Evolutionary conservation across 1,140 invertebrate species (phyloP).

Genomic region (Lutraria rhynchaena): DNA sequence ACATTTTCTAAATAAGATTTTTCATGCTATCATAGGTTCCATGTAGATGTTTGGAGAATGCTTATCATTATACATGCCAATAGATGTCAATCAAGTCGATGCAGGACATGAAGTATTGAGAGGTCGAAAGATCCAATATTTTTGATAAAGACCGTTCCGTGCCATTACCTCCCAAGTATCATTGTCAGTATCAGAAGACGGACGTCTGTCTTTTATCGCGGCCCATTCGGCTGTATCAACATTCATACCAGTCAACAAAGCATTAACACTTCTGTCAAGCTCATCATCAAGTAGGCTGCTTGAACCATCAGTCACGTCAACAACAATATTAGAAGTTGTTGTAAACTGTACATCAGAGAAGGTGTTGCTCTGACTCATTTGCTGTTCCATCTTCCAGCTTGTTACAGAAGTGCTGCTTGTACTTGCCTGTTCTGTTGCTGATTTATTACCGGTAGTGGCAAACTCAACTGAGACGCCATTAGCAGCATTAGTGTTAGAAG

Average conservation of each 20-base stretch:
- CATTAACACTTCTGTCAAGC: conserved; percentile 29
- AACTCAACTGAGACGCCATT: too few species aligned
- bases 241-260: conserved; percentile 32
- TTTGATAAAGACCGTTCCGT: background rate
- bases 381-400: too few species aligned
- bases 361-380: background rate
- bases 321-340: background rate
- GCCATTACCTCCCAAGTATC: conserved; percentile 45
- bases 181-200: background rate
- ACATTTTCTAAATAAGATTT: too few species aligned
- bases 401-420: too few species aligned
- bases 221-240: conserved; percentile 29
- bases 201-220: background rate
- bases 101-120: too few species aligned
- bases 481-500: too few species aligned
- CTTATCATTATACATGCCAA: too few species aligned
- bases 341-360: background rate
- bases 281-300: conserved; percentile 22
- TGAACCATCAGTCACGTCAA: background rate
- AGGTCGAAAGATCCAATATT: background rate
- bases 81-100: too few species aligned
- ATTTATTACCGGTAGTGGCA: too few species aligned
- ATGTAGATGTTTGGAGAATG: too few species aligned
- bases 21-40: too few species aligned
- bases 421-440: too few species aligned